A percentile compares a stretch with the other conserved stretches of the same genome.
Conservation (phyloP, 2,113 vertebrate species). For the Muscicapa adusta region DNA sequence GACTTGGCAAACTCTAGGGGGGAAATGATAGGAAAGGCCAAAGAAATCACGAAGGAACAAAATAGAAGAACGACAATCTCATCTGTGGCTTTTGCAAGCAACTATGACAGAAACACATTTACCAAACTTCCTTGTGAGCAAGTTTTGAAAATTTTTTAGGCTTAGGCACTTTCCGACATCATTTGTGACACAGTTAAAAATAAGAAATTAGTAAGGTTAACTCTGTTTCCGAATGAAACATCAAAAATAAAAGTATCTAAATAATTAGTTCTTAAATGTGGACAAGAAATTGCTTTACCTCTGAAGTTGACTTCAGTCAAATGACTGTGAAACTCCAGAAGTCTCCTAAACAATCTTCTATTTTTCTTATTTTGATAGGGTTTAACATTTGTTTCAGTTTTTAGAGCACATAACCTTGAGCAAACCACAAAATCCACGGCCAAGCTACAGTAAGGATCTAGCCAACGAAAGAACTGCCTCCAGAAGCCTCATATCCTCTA, state of each 20-base stretch:
- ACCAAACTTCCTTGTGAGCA: neutral
- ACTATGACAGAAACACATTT: neutral
- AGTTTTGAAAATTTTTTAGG: neutral
- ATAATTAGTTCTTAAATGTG: neutral
- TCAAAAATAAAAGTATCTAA: neutral
- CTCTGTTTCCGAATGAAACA: neutral
- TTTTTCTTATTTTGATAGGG: neutral
- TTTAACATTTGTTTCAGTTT: neutral
- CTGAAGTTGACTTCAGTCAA: neutral
- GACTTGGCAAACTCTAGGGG: neutral
- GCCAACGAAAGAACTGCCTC: neutral
- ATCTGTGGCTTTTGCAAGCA: neutral
- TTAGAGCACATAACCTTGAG: neutral
- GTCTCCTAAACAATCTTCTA: neutral
- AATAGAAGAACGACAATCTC: neutral
- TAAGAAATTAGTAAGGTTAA: neutral
- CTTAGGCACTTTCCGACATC: neutral
- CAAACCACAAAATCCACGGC: neutral
- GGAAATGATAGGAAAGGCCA: neutral
- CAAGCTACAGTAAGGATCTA: neutral
- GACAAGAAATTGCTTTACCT: neutral
- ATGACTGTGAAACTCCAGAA: neutral
- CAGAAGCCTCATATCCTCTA: neutral
- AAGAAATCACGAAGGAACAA: neutral
- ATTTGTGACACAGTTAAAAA: neutral